phyloP scores from a whole-genome alignment of 92 coral and sea anemone species.

The Phenganax stokvisi region DNA sequence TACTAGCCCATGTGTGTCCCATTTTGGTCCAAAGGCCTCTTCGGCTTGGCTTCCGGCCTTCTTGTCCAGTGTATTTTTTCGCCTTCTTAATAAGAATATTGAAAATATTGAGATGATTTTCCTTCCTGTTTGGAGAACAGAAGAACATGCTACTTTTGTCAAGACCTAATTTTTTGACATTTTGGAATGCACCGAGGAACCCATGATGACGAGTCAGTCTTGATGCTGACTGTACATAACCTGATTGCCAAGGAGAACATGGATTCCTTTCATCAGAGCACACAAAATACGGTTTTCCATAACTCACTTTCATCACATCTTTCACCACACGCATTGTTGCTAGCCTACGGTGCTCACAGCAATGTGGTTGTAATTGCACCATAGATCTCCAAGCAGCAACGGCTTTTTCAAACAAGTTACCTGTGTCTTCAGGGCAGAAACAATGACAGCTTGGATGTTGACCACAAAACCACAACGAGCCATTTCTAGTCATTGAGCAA shows the following conservation, averaged over 20 bases:
- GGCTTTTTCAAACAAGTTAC: neutral
- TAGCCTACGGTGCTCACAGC: neutral
- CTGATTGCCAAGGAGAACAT: neutral
- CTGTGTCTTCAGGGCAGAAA: neutral
- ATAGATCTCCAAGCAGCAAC: neutral
- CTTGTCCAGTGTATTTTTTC: too few species aligned
- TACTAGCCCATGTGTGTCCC: too few species aligned
- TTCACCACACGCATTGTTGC: conserved; percentile 3
- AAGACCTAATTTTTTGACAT: neutral
- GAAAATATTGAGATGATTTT: neutral
- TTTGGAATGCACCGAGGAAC: neutral
- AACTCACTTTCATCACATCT: neutral
- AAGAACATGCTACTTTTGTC: neutral
- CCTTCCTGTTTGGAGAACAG: neutral
- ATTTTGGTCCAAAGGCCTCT: too few species aligned
- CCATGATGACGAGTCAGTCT: neutral
- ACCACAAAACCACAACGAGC: neutral
- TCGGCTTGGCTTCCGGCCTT: too few species aligned
- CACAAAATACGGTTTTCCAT: neutral
- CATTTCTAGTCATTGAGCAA: neutral
- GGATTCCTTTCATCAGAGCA: neutral
- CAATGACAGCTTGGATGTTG: neutral
- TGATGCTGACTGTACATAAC: neutral
- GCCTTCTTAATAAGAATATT: too few species aligned
- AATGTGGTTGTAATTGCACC: neutral